Conservation (phyloP, 1,140 invertebrate species). For the Trigoniulus corallinus region DNA sequence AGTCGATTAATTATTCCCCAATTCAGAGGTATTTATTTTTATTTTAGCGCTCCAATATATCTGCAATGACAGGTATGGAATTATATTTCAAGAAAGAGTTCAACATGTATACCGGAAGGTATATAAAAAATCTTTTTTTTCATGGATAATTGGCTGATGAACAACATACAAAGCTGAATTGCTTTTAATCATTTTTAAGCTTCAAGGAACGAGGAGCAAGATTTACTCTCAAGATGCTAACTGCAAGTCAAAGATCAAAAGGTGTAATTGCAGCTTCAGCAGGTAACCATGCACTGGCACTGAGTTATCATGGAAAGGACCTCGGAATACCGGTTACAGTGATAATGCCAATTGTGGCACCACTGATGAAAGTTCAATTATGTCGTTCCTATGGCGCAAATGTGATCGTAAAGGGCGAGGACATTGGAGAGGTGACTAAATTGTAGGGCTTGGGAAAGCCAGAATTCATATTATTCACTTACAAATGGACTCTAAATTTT, state of each 20-base stretch:
- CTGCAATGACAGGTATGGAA: conserved; percentile 55
- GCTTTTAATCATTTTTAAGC: no score
- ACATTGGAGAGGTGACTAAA: conserved; percentile 53
- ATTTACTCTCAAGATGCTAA: conserved; percentile 60
- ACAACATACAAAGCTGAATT: no score
- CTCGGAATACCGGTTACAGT: conserved; percentile 73
- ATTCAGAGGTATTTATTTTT: conserved; percentile 6
- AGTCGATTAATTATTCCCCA: background rate
- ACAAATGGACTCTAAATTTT: no score
- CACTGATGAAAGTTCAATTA: conserved; percentile 83
- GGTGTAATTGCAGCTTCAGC: conserved; percentile 84
- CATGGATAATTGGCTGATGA: no score
- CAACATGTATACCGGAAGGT: conserved; percentile 79
- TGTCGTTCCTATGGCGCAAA: conserved; percentile 67
- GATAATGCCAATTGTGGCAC: conserved; percentile 79
- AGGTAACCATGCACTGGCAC: conserved; percentile 77
- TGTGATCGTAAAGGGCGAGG: conserved; percentile 62
- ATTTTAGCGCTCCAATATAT: conserved; percentile 57
- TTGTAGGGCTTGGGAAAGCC: no score
- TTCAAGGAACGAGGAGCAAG: conserved; percentile 86
- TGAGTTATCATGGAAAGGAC: conserved; percentile 69
- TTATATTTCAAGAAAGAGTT: conserved; percentile 88
- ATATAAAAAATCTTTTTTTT: conserved; percentile 12
- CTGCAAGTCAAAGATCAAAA: conserved; percentile 43
- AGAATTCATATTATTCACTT: no score